These are phyloP conservation scores for Nomia melanderi DNA, from an alignment of 1,140 invertebrate genomes.

Conservation along the genomic window DNA sequence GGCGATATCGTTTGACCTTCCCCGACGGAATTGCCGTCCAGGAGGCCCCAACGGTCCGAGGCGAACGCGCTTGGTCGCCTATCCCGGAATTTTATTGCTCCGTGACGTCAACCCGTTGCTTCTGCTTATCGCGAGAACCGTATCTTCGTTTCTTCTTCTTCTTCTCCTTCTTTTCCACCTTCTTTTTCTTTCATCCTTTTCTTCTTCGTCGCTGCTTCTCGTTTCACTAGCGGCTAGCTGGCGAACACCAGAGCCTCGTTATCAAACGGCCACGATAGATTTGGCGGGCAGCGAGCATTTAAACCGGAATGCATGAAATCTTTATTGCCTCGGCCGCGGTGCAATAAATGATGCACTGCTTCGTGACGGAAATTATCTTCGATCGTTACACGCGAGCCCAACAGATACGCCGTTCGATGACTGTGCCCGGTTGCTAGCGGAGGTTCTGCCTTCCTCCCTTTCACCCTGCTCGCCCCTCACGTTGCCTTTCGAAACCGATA, in stretches of 20 bases:
- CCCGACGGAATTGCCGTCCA: neutral
- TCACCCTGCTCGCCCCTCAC: too few relatives aligned
- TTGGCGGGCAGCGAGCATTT: constrained; percentile 26
- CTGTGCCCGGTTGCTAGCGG: neutral
- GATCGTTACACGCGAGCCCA: constrained; percentile 31
- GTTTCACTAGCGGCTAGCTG: neutral
- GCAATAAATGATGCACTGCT: constrained; percentile 49
- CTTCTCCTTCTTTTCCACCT: neutral
- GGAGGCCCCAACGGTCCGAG: neutral
- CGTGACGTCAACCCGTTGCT: constrained; percentile 41
- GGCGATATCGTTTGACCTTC: constrained; percentile 22
- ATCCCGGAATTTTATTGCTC: constrained; percentile 12
- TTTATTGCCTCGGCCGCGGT: constrained; percentile 47
- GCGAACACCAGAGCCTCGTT: too few relatives aligned
- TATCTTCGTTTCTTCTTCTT: constrained; percentile 13
- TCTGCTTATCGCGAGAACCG: constrained; percentile 38
- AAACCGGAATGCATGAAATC: constrained; percentile 54
- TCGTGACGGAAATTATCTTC: constrained; percentile 61
- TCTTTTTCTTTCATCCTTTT: too few relatives aligned
- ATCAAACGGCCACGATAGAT: constrained; percentile 52
- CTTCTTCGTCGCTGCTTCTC: neutral
- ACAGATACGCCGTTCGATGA: neutral
- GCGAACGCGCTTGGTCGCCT: neutral
- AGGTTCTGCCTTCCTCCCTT: too few relatives aligned
- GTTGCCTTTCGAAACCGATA: neutral